Evolutionary conservation across 2,113 vertebrate genomes (phyloP).

Genomic region (Sigmodon hispidus): DNA sequence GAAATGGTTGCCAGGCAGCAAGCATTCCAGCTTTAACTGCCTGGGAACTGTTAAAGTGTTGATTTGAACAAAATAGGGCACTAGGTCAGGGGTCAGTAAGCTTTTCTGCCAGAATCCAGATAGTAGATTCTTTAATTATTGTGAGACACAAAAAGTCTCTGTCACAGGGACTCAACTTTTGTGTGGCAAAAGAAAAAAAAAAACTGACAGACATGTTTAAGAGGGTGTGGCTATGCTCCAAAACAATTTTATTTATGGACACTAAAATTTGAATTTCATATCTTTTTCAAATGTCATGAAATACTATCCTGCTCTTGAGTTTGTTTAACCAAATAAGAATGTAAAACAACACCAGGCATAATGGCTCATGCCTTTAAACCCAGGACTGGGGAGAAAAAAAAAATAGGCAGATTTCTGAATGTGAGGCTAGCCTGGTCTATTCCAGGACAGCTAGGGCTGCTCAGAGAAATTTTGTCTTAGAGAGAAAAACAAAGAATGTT

Average conservation of each 20-base stretch:
- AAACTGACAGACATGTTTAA: neutral
- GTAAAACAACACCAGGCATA: neutral
- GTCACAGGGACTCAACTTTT: neutral
- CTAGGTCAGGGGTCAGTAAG: neutral
- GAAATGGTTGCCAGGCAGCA: neutral
- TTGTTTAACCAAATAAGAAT: constrained; percentile 40
- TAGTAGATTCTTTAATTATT: neutral
- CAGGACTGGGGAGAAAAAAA: neutral
- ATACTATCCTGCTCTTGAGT: neutral
- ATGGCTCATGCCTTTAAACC: neutral
- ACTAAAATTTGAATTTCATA: constrained; percentile 39
- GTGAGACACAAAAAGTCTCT: neutral
- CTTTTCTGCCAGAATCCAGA: neutral
- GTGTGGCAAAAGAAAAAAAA: neutral
- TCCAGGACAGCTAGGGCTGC: neutral
- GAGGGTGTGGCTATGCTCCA: neutral
- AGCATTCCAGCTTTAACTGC: neutral
- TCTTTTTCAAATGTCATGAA: constrained; percentile 4
- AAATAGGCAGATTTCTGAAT: neutral
- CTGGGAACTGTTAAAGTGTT: neutral
- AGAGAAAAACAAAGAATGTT: too few relatives aligned
- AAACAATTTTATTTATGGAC: neutral
- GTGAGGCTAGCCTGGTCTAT: neutral
- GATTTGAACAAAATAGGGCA: neutral
- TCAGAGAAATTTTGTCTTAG: neutral